These are phyloP conservation scores for Lasioglossum leucozonium DNA, from an alignment of 2,888 invertebrate genomes.

Conservation along the genomic window DNA sequence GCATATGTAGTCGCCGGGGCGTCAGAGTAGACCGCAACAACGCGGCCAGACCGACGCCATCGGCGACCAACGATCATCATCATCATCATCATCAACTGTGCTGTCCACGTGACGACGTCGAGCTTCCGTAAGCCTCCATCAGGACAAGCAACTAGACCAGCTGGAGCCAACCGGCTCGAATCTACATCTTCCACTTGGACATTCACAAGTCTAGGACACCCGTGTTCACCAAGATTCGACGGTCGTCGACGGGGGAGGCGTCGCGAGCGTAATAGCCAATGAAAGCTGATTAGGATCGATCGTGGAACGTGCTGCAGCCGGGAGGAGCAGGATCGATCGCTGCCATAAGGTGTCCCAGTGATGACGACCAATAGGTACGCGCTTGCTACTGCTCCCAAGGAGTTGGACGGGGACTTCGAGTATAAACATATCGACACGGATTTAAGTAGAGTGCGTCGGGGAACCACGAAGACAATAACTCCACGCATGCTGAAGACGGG, in stretches of 20 bases:
- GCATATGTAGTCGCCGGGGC: constrained; percentile 78
- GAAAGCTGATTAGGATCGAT: constrained; percentile 32
- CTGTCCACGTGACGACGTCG: constrained; percentile 52
- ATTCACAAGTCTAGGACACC: not conserved
- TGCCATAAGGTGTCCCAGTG: constrained; percentile 8
- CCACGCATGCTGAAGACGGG: not conserved
- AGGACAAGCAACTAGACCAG: not conserved
- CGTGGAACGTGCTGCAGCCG: constrained; percentile 10
- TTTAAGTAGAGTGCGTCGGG: constrained; percentile 23
- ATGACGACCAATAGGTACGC: constrained; percentile 40
- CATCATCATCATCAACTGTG: constrained; percentile 58
- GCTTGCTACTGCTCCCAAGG: constrained; percentile 1
- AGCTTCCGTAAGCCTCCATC: not conserved
- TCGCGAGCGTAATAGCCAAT: constrained; percentile 2
- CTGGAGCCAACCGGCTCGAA: no score
- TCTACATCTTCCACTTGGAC: no score
- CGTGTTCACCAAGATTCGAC: not conserved
- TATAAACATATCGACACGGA: constrained; percentile 70
- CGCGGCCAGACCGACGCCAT: constrained; percentile 51
- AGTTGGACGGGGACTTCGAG: constrained; percentile 38
- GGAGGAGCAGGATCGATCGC: constrained; percentile 37
- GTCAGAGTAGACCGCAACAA: constrained; percentile 53
- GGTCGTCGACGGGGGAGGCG: not conserved
- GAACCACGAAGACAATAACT: constrained; percentile 55
- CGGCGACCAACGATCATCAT: constrained; percentile 62